Evolutionary conservation across 2,797 vertebrate genomes (phyloP), one percentile per base, ranked within the genome.

Genomic region (Ctenopoma multispine): DNA sequence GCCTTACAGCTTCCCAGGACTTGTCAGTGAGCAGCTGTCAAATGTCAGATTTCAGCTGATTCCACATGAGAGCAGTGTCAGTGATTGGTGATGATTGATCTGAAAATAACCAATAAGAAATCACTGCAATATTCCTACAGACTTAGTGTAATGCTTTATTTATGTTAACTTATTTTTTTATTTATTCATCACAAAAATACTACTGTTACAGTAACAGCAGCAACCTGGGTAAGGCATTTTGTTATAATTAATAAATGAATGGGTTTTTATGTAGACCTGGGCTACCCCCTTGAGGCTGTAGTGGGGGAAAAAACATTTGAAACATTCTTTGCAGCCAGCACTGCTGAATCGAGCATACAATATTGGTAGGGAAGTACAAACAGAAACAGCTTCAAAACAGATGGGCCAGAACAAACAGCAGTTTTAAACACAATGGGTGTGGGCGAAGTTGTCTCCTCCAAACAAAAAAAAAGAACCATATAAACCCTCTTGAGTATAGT

Each of bases 11-110:
- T 72, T 86, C 44, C 49, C 74, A 57, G 34, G 58, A 64, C 58
- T 46, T 57, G 63, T 80, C 78, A 72, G 43, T 69, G 63, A 81
- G 69, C 88, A 85, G 86, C 81, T 90, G 86, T 85, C 75, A 82
- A 60, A 85, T 44, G 77, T 75, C 77, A 84, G 40, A 83, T 67
- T 71, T 77, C 59, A 61, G 50, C 65, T 51, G 82, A 81, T 58
- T 79, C 54, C 61, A 70, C 64, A 80, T 24, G 63, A 74, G 67
- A 49, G 17, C 18, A 64, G 47, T 62, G 72, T 62, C 81, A 77
- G 27, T 77, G 55, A 62, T 10, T 55, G 54, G 46, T 40, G 46
- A 49, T 61, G 63, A 48, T 43, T 61, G 48, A 56, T 68, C 36
- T 49, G 44, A 49, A 51, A 40, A 53, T 7, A 38, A 14, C 13